A percentile compares a stretch with the other conserved stretches of the same genome.
phyloP scores from a whole-genome alignment of 1,140 invertebrate species.

The Aricia agestis region DNA sequence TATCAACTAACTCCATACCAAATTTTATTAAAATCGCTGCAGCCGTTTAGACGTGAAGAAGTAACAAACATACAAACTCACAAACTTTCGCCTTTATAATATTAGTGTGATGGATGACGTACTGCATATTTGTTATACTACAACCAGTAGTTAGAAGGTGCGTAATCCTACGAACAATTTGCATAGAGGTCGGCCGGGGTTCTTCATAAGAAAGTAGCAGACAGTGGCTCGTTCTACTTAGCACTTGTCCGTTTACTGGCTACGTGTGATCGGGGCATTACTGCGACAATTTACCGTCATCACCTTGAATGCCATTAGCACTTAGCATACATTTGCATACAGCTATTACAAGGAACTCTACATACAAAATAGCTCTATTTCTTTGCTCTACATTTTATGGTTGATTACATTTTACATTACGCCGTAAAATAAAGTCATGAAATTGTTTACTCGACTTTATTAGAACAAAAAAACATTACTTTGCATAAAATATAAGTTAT shows the following conservation, averaged over 20 bases:
- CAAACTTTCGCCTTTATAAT: too few species aligned
- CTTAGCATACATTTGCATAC: slow-evolving; percentile 39
- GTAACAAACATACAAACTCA: too few species aligned
- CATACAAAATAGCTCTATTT: not conserved
- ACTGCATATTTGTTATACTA: too few species aligned
- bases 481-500: not conserved
- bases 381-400: not conserved
- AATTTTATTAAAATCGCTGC: too few species aligned
- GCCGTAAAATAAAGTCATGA: not conserved
- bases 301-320: slow-evolving; percentile 54
- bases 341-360: not conserved
- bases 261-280: slow-evolving; percentile 35
- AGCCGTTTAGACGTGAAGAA: too few species aligned
- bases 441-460: not conserved
- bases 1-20: too few species aligned
- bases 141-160: too few species aligned
- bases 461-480: not conserved
- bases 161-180: not conserved
- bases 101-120: too few species aligned
- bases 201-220: not conserved
- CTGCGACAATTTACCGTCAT: slow-evolving; percentile 51
- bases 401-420: not conserved
- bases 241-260: not conserved
- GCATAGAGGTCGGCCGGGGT: not conserved
- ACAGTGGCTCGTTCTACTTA: not conserved